phyloP scores from a whole-genome alignment of 2,888 invertebrate genomes.

The Arenicola marina region DNA sequence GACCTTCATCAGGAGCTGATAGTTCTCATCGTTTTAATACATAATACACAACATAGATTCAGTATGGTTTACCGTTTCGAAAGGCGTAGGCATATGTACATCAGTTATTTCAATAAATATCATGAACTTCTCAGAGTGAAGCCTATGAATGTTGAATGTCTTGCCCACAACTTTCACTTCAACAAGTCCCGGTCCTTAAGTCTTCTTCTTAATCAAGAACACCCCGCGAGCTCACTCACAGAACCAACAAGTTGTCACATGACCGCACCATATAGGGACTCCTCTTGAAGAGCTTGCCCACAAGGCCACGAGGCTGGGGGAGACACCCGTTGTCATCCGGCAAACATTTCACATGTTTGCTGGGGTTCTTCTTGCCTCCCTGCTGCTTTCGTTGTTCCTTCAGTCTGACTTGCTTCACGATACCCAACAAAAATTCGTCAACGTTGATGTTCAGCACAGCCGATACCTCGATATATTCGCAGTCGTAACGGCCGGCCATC shows the following conservation, averaged over 20 bases:
- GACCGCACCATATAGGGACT: constrained; percentile 60
- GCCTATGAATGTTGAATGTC: too few species aligned
- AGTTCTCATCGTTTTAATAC: too few species aligned
- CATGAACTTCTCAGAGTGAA: too few species aligned
- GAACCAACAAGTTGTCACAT: constrained; percentile 63
- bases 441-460: constrained; percentile 96
- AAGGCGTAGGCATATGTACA: too few species aligned
- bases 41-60: too few species aligned
- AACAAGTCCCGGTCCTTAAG: too few species aligned
- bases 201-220: too few species aligned
- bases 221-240: too few species aligned
- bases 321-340: not conserved
- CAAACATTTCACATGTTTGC: not conserved
- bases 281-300: constrained; percentile 50
- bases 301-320: constrained; percentile 27
- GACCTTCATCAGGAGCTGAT: too few species aligned
- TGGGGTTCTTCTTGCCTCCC: not conserved
- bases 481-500: constrained; percentile 85
- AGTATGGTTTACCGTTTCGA: too few species aligned
- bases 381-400: constrained; percentile 62
- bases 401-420: constrained; percentile 86
- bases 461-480: constrained; percentile 93
- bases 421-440: constrained; percentile 90
- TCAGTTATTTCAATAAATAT: too few species aligned
- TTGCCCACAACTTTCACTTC: too few species aligned